phyloP scores from a whole-genome alignment of 2,888 invertebrate genomes.

The Xiphydria camelus region DNA sequence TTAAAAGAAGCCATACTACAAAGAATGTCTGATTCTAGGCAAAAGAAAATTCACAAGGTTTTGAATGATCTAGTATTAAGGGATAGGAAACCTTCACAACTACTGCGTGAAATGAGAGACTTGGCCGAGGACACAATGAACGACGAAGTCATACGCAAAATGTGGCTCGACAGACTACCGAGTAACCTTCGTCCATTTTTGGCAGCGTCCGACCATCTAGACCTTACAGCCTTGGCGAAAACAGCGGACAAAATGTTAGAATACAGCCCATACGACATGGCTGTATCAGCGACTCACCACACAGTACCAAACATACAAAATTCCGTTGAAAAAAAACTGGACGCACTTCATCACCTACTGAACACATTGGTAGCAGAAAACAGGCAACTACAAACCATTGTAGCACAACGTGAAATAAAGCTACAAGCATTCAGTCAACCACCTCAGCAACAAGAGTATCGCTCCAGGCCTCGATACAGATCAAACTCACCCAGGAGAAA shows the following conservation, averaged over 20 bases:
- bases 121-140: not conserved
- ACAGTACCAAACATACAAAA: not conserved
- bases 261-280: not conserved
- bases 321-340: not conserved
- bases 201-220: not conserved
- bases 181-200: not conserved
- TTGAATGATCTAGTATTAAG: conserved; percentile 1
- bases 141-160: conserved; percentile 3
- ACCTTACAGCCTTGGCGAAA: conserved; percentile 6
- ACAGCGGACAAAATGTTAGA: conserved; percentile 8
- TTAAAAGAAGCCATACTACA: conserved; percentile 7
- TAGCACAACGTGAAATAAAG: too few relatives aligned
- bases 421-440: too few relatives aligned
- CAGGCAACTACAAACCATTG: too few relatives aligned
- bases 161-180: conserved; percentile 2
- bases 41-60: conserved; percentile 1
- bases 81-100: conserved; percentile 11
- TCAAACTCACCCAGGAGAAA: too few relatives aligned
- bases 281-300: not conserved
- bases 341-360: not conserved
- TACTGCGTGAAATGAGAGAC: conserved; percentile 9
- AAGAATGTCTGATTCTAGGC: conserved; percentile 10
- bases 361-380: not conserved
- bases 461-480: not conserved
- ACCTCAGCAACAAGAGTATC: too few relatives aligned